Percentiles rank a stretch among this genome's conserved stretches.
phyloP scores from a whole-genome alignment of 2,113 vertebrate genomes.

The Sinosuthora webbiana region DNA sequence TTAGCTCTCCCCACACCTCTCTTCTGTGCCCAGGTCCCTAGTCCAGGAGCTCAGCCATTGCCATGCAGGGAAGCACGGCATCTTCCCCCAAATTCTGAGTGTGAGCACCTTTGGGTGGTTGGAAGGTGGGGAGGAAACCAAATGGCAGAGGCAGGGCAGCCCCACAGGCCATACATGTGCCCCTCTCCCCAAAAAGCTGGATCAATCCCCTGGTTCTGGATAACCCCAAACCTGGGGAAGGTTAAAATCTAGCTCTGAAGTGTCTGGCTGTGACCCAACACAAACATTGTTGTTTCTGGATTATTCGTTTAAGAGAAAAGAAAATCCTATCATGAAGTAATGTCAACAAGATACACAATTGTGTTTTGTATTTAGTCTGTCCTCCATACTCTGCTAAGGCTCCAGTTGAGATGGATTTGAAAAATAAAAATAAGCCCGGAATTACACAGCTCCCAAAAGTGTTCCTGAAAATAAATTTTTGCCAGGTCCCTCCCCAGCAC shows the following conservation, averaged over 20 bases:
- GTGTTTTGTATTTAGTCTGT: constrained; percentile 9
- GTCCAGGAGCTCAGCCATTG: background rate
- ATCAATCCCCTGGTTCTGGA: background rate
- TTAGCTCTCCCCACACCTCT: background rate
- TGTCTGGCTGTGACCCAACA: constrained; percentile 12
- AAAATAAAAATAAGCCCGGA: background rate
- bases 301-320: constrained; percentile 29
- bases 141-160: background rate
- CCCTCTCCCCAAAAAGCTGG: background rate
- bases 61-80: accelerated
- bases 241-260: constrained; percentile 16
- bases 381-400: background rate
- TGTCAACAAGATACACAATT: background rate
- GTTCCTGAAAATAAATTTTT: constrained; percentile 26
- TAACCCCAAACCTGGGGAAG: background rate
- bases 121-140: background rate
- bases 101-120: background rate
- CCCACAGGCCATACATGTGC: background rate
- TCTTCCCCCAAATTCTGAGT: background rate
- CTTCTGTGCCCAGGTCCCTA: background rate
- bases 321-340: background rate
- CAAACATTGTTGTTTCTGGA: constrained; percentile 48
- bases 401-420: background rate
- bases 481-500: background rate
- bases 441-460: background rate